A percentile compares a stretch with the other conserved stretches of the same genome.
Conservation (phyloP, 2,888 invertebrate genomes). For the Ypsolopha scabrella region DNA sequence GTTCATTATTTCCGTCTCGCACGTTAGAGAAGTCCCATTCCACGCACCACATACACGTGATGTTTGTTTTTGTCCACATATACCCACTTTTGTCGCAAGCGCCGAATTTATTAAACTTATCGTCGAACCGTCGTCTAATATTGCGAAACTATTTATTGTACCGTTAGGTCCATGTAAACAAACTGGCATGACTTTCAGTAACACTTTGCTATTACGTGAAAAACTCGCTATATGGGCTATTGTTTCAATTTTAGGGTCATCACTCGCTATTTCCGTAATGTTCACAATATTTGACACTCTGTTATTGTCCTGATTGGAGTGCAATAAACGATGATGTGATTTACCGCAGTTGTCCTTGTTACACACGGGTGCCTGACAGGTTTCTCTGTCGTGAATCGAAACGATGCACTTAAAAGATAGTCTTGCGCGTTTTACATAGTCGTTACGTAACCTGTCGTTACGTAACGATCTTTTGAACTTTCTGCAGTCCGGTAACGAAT, state of each 20-base stretch:
- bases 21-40: not conserved
- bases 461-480: conserved; percentile 12
- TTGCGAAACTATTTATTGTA: conserved; percentile 6
- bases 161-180: conserved; percentile 10
- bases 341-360: conserved; percentile 10
- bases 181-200: conserved; percentile 12
- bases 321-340: conserved; percentile 9
- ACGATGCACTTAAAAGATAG: conserved; percentile 14
- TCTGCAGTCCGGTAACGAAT: conserved; percentile 12
- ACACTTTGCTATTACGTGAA: not conserved
- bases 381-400: conserved; percentile 10
- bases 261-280: not conserved
- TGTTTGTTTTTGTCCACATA: not conserved
- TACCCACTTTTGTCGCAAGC: not conserved
- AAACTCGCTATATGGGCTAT: no score
- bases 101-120: not conserved
- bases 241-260: not conserved
- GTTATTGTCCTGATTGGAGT: no score
- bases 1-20: not conserved
- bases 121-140: conserved; percentile 11
- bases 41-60: conserved; percentile 4
- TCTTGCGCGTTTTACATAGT: conserved; percentile 7
- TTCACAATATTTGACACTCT: no score
- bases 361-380: conserved; percentile 13
- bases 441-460: conserved; percentile 12